phyloP scores from a whole-genome alignment of 2,113 vertebrate genomes.

The Lipophrys pholis region DNA sequence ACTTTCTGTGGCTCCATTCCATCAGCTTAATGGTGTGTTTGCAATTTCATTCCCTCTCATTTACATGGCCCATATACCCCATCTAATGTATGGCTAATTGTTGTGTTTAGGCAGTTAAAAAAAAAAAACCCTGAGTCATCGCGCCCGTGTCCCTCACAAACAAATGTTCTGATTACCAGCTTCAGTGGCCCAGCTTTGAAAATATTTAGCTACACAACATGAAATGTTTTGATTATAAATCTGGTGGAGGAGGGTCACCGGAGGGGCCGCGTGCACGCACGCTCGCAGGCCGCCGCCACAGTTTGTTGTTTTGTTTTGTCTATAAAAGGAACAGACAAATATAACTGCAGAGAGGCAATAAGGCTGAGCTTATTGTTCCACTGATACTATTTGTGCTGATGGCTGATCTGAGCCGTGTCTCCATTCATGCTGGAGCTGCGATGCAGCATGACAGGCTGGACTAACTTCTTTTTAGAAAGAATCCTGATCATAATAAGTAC shows the following conservation, averaged over 20 bases:
- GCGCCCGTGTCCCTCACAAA: constrained; percentile 19
- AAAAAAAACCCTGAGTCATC: constrained; percentile 30
- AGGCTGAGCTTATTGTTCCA: constrained; percentile 40
- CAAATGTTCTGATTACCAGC: constrained; percentile 28
- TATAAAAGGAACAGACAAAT: constrained; percentile 54
- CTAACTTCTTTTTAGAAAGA: background rate
- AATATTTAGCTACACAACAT: constrained; percentile 44
- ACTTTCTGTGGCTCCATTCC: constrained; percentile 51
- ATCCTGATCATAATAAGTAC: background rate
- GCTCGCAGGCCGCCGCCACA: background rate
- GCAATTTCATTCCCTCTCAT: constrained; percentile 60
- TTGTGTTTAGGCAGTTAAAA: constrained; percentile 65
- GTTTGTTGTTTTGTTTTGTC: constrained; percentile 41
- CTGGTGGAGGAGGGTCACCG: constrained; percentile 39
- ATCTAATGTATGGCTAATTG: constrained; percentile 70
- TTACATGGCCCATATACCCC: constrained; percentile 66
- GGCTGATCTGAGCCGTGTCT: constrained; percentile 18
- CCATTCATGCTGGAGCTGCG: constrained; percentile 19
- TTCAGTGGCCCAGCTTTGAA: constrained; percentile 24
- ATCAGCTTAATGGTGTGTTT: constrained; percentile 73
- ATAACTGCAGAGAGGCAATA: constrained; percentile 48
- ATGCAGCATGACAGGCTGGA: background rate
- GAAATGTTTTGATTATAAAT: constrained; percentile 51
- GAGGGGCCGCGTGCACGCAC: constrained; percentile 23
- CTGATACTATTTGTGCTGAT: constrained; percentile 33